These are phyloP conservation scores for Lamellibrachia luymesi DNA, from an alignment of 1,140 invertebrate species.

Conservation along the genomic window DNA sequence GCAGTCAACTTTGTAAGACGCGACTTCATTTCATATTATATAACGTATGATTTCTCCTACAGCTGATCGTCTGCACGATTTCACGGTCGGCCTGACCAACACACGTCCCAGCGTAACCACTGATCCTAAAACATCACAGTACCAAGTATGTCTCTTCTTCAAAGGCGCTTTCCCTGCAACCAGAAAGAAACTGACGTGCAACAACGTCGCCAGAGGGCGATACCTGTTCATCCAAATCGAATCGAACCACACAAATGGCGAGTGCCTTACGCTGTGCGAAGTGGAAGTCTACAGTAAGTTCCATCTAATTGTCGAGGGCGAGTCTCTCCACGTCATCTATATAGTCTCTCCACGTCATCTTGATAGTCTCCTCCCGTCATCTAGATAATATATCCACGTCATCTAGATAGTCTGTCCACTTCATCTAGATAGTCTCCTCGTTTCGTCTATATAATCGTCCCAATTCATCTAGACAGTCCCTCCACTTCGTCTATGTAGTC, in stretches of 20 bases:
- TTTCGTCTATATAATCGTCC: too few species aligned
- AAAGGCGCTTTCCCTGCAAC: not conserved
- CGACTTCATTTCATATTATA: too few species aligned
- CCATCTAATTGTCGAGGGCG: too few species aligned
- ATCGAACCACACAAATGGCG: not conserved
- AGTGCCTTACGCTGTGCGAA: not conserved
- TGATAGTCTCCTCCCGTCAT: too few species aligned
- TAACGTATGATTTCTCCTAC: not conserved
- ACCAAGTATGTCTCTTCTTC: not conserved
- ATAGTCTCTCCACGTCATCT: too few species aligned
- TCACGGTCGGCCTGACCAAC: not conserved
- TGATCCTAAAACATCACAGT: not conserved
- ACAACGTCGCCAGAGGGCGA: not conserved
- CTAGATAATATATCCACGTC: too few species aligned
- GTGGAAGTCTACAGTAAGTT: not conserved
- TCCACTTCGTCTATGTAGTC: too few species aligned
- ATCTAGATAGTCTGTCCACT: too few species aligned
- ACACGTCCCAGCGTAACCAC: not conserved
- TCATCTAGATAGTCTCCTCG: too few species aligned
- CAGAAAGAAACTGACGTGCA: not conserved
- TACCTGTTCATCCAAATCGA: not conserved
- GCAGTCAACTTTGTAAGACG: too few species aligned
- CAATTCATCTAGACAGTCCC: too few species aligned
- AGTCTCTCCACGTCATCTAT: too few species aligned
- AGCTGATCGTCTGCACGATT: not conserved